Evolutionary conservation across 2,797 vertebrate species (phyloP).

Genomic region (Cossypha caffra): DNA sequence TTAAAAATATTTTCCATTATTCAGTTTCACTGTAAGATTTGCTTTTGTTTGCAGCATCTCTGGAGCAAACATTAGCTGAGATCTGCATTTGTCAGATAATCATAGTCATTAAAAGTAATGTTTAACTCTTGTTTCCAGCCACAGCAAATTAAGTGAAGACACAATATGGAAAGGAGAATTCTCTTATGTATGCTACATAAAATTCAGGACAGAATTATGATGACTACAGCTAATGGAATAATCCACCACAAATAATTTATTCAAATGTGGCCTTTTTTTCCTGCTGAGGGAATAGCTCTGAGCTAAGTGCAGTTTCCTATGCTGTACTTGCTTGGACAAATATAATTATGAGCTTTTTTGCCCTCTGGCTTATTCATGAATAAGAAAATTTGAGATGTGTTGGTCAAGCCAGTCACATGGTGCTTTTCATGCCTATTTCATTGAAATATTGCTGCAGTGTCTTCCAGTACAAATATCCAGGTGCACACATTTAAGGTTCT

Average conservation of each 20-base stretch:
- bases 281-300: background rate
- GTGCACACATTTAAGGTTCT: background rate
- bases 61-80: background rate
- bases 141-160: background rate
- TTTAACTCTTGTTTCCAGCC: background rate
- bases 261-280: constrained; percentile 5
- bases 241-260: constrained; percentile 38
- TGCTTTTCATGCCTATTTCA: background rate
- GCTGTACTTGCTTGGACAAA: background rate
- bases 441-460: background rate
- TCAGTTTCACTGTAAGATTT: background rate
- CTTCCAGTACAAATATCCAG: background rate
- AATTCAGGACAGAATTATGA: constrained; percentile 1
- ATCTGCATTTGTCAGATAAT: background rate
- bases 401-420: background rate
- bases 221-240: constrained; percentile 36
- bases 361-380: background rate
- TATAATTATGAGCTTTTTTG: background rate
- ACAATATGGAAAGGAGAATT: background rate
- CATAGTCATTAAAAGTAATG: background rate
- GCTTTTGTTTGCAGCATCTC: background rate
- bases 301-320: background rate
- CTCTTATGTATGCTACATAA: background rate
- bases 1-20: background rate
- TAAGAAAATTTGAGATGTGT: background rate